Conservation (phyloP, 2,888 invertebrate genomes). For the Empis stercorea region DNA sequence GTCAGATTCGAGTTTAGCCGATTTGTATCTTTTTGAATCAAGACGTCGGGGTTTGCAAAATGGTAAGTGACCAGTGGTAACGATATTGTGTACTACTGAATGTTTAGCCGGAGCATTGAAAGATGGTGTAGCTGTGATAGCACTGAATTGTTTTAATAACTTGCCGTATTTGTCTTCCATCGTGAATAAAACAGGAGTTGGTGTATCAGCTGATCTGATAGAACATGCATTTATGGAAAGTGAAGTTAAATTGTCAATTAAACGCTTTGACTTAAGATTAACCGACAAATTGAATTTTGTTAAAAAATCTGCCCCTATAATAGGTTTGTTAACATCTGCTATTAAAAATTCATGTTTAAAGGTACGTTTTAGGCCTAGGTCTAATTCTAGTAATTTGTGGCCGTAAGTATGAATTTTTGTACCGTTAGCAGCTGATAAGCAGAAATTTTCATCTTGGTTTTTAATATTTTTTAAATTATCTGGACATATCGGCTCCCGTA, state of each 20-base stretch:
- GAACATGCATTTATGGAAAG: neutral
- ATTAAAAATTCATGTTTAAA: constrained; percentile 6
- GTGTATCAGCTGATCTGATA: neutral
- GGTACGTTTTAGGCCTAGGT: neutral
- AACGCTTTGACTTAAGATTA: neutral
- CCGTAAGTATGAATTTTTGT: neutral
- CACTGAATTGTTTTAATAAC: neutral
- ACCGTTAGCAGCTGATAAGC: neutral
- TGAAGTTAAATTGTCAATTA: neutral
- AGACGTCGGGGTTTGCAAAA: neutral
- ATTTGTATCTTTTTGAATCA: neutral
- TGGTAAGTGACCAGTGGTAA: neutral
- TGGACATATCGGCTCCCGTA: neutral
- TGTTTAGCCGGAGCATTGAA: too few species aligned
- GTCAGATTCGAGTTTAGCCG: neutral
- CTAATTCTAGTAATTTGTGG: neutral
- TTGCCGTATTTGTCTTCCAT: neutral
- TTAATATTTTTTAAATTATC: too few species aligned
- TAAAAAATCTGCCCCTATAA: constrained; percentile 11
- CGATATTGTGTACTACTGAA: neutral
- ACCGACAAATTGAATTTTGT: constrained; percentile 5
- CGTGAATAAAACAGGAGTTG: neutral
- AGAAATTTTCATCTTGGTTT: neutral
- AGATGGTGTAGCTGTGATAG: neutral
- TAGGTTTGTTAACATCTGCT: constrained; percentile 9